A percentile compares a stretch with the other conserved stretches of the same genome.
phyloP scores from a whole-genome alignment of 1,140 invertebrate genomes.

The Bombyx mori region ASM3026992v2 NC_085107.1:1703001-1703500 shows the following conservation, averaged over 20 bases:
- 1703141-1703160: conserved; percentile 44
- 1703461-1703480: conserved; percentile 49
- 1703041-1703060: conserved; percentile 67
- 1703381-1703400: conserved; percentile 42
- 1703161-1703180: conserved; percentile 49
- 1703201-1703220: conserved; percentile 38
- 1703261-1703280: conserved; percentile 31
- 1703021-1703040: conserved; percentile 53
- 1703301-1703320: conserved; percentile 40
- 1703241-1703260: conserved; percentile 22
- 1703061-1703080: conserved; percentile 61
- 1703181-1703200: conserved; percentile 47
- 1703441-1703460: conserved; percentile 26
- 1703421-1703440: conserved; percentile 24
- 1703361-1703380: conserved; percentile 32
- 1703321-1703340: conserved; percentile 22
- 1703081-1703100: conserved; percentile 68
- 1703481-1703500: conserved; percentile 50
- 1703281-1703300: conserved; percentile 48
- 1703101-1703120: conserved; percentile 53
- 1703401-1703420: conserved; percentile 34
- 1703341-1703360: conserved; percentile 33
- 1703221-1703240: conserved; percentile 51
- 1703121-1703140: conserved; percentile 45
- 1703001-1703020: conserved; percentile 27